Evolutionary conservation across 1,140 invertebrate species (phyloP).

Genomic region (Temnothorax curvispinosus): DNA sequence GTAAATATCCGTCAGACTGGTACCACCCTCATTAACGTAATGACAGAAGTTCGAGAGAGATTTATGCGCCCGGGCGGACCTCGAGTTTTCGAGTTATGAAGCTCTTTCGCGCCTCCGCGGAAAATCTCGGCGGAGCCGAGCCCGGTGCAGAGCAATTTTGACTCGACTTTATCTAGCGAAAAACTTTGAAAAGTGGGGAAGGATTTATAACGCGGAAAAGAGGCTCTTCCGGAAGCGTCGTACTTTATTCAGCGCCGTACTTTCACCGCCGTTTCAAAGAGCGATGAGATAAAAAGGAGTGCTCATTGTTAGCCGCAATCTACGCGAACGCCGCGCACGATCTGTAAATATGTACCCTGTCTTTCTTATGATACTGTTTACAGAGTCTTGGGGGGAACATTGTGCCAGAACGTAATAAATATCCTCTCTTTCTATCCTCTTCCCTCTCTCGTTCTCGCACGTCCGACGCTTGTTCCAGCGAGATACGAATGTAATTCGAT

Average conservation of each 20-base stretch:
- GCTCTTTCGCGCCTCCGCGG: background rate
- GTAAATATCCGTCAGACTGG: background rate
- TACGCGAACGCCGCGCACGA: background rate
- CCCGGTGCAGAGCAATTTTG: slow-evolving; percentile 14
- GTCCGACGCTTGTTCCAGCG: background rate
- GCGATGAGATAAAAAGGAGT: background rate
- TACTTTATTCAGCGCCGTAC: background rate
- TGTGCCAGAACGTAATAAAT: background rate
- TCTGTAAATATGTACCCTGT: background rate
- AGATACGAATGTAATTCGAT: slow-evolving; percentile 15
- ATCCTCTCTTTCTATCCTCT: too few relatives aligned
- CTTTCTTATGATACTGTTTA: background rate
- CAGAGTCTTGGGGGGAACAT: background rate
- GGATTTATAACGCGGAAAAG: background rate
- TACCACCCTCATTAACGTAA: background rate
- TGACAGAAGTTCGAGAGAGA: slow-evolving; percentile 15
- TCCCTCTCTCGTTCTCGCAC: background rate
- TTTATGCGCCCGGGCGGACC: background rate
- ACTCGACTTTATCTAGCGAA: slow-evolving; percentile 6
- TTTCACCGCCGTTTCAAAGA: background rate
- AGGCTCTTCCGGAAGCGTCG: background rate
- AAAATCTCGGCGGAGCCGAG: background rate
- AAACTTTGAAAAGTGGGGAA: slow-evolving; percentile 6
- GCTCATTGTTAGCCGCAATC: background rate
- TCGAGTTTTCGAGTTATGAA: slow-evolving; percentile 1